phyloP scores from a whole-genome alignment of 2,888 invertebrate genomes.

The Euzophera pinguis region DNA sequence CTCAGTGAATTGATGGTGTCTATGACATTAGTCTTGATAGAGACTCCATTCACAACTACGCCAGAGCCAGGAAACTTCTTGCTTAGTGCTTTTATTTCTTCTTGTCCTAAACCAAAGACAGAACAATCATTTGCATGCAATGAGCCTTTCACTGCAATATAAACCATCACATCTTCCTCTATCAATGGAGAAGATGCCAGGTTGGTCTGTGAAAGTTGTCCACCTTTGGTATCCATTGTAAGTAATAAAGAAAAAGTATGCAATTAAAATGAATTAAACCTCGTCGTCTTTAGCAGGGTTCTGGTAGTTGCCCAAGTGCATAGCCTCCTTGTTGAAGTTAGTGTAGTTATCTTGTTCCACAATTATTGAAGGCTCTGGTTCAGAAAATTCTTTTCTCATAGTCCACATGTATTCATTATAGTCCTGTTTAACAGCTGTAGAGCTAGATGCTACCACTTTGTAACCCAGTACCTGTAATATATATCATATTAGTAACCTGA shows the following conservation, averaged over 20 bases:
- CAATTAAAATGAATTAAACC: slow-evolving; percentile 44
- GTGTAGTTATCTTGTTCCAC: slow-evolving; percentile 82
- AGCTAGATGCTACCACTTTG: slow-evolving; percentile 92
- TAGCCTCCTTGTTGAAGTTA: slow-evolving; percentile 81
- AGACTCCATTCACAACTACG: slow-evolving; percentile 85
- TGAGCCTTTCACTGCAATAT: slow-evolving; percentile 89
- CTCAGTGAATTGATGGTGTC: slow-evolving; percentile 86
- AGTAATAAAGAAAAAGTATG: slow-evolving; percentile 23
- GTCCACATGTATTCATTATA: slow-evolving; percentile 97
- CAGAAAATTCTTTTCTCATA: slow-evolving; percentile 92
- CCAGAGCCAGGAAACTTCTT: slow-evolving; percentile 84
- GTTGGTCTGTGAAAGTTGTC: slow-evolving; percentile 46
- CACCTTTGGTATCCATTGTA: slow-evolving; percentile 62
- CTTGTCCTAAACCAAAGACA: slow-evolving; percentile 86
- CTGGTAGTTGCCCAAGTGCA: slow-evolving; percentile 65
- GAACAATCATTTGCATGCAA: slow-evolving; percentile 86
- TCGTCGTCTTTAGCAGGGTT: slow-evolving; percentile 70
- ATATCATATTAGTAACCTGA: slow-evolving; percentile 17
- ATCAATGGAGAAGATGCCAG: slow-evolving; percentile 43
- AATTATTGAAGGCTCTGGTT: slow-evolving; percentile 86
- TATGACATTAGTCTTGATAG: slow-evolving; percentile 85
- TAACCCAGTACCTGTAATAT: slow-evolving; percentile 86
- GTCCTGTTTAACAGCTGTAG: slow-evolving; percentile 91
- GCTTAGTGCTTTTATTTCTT: slow-evolving; percentile 84
- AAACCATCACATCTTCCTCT: slow-evolving; percentile 82